Evolutionary conservation across 2,888 invertebrate species (phyloP), one percentile per base, ranked within the genome.

Genomic region (Latrodectus elegans): DNA sequence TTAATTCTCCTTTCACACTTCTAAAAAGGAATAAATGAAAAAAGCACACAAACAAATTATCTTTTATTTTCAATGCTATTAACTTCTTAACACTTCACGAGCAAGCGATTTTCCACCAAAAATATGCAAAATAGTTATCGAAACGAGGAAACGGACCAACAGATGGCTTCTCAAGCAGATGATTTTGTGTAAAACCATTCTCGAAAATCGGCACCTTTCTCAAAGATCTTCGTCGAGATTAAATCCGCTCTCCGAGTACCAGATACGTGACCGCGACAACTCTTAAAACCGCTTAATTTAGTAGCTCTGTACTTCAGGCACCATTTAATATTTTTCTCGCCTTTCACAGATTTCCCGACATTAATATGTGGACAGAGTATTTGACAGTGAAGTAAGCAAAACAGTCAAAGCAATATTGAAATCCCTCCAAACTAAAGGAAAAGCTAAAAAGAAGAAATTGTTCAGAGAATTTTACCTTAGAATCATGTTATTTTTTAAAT

Each of bases 171-270:
- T 12, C 75, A 82, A 38, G 82, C 82, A 67, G 51, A 17, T 55
- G 82, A 82, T 74, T 75, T 75, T 17, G 68, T 38, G 75, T 53
- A 74, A 68, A 82, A 49, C 55, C 17, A 53, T 74, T 75, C 60
- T 74, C 74, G 22, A 75, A 82, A 82, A 82, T 82, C 82, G 75
- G 75, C 82, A 82, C 82, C 82, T 82, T 75, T 55, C 10, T 15
- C 38, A 70, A 60, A 60, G 60, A 60, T 60, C 14, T 12, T 60
- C 60, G 8, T n/a, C 12, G 14, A 60, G 60, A 60, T 60, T 10
- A 60, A 60, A 15, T 6, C 38, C 4, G 1, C 38, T 38, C 14
- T 60, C 10, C n/a, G 60, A 60, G 60, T 6, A 60, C 6, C 10
- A 0, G 4, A 38, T 12, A 60, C 60, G 60, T 60, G 60, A 60